phyloP scores from a whole-genome alignment of 1,140 invertebrate species.

The Tetramorium parvispinum region DNA sequence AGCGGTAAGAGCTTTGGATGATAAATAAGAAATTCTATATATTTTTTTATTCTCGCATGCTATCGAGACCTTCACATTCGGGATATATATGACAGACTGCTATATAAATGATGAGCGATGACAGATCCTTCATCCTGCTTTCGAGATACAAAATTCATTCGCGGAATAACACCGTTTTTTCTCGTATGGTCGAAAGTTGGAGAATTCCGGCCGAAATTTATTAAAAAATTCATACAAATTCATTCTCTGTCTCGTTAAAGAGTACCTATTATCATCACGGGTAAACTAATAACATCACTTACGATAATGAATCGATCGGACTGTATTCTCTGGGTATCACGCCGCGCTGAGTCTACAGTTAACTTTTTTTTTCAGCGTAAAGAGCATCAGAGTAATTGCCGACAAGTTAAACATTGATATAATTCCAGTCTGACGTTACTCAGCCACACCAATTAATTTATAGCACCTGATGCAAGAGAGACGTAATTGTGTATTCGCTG shows the following conservation, averaged over 20 bases:
- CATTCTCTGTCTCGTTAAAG: neutral
- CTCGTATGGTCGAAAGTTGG: neutral
- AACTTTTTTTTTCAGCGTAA: neutral
- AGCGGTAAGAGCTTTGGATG: conserved; percentile 80
- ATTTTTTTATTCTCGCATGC: conserved; percentile 63
- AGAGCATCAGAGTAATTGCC: conserved; percentile 38
- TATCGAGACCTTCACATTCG: conserved; percentile 67
- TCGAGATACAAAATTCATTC: conserved; percentile 22
- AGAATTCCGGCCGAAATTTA: conserved; percentile 14
- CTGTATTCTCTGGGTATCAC: conserved; percentile 2
- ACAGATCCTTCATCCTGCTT: neutral
- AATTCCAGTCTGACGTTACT: conserved; percentile 30
- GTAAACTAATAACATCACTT: conserved; percentile 13
- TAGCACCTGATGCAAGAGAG: conserved; percentile 51
- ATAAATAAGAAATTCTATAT: conserved; percentile 80
- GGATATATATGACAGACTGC: conserved; percentile 23
- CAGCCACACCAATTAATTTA: conserved; percentile 56
- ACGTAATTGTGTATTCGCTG: conserved; percentile 52
- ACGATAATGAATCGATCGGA: conserved; percentile 47
- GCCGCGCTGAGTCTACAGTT: conserved; percentile 7
- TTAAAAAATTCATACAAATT: conserved; percentile 41
- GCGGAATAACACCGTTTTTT: neutral
- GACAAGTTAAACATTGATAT: conserved; percentile 52
- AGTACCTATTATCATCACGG: neutral
- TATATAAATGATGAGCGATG: conserved; percentile 42